Percentiles rank a stretch among this genome's conserved stretches.
phyloP scores from a whole-genome alignment of 2,797 vertebrate species.

The Kryptolebias ocellatus region DNA sequence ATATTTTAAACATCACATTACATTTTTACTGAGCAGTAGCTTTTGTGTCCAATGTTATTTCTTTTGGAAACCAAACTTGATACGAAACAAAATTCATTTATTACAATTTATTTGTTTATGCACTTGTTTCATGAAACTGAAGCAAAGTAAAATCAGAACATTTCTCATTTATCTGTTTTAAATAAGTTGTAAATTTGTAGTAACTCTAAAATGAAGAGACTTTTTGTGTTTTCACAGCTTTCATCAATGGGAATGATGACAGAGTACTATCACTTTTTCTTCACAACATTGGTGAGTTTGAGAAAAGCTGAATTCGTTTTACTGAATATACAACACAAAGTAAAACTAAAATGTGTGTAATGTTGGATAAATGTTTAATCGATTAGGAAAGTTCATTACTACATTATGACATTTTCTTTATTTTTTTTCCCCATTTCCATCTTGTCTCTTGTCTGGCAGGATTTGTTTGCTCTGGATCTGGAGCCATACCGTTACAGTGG shows the following conservation, averaged over 20 bases:
- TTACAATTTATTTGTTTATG: no score
- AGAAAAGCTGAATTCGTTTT: constrained; percentile 53
- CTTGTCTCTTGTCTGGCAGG: constrained; percentile 73
- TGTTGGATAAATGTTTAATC: constrained; percentile 13
- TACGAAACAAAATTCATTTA: no score
- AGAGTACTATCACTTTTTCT: constrained; percentile 98
- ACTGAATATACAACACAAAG: background rate
- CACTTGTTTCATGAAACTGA: no score
- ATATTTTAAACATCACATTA: no score
- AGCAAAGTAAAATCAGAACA: no score
- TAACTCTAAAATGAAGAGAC: background rate
- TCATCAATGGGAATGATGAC: constrained; percentile 99
- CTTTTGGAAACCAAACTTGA: no score
- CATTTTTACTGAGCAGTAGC: no score
- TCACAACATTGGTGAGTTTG: constrained; percentile 89
- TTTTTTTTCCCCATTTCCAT: background rate
- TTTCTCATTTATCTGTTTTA: background rate
- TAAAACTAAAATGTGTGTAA: no score
- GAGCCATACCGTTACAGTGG: constrained; percentile 97
- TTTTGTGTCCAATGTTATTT: no score
- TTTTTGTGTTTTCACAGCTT: background rate
- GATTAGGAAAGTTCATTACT: constrained; percentile 24
- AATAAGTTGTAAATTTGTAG: no score
- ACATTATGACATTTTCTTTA: background rate
- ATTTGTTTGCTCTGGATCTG: constrained; percentile 94